Evolutionary conservation across 2,888 invertebrate species (phyloP).

Genomic region (Caradrina kadenii): DNA sequence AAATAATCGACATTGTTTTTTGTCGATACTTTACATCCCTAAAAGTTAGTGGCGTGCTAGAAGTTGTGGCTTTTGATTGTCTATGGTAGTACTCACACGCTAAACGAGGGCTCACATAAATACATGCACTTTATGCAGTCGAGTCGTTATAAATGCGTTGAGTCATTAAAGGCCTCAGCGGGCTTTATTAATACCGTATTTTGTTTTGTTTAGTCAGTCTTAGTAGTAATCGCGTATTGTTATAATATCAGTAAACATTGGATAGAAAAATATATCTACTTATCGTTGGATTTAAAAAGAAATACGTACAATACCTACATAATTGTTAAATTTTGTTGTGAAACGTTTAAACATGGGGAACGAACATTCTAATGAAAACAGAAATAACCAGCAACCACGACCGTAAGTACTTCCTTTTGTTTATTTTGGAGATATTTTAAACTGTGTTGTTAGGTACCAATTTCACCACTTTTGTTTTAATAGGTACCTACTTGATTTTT

Average conservation of each 20-base stretch:
- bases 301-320: too few relatives aligned
- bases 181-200: constrained; percentile 1
- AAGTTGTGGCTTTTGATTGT: constrained; percentile 13
- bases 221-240: background rate
- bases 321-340: background rate
- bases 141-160: constrained; percentile 2
- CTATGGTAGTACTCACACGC: constrained; percentile 19
- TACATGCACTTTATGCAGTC: constrained; percentile 16
- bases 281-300: too few relatives aligned
- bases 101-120: too few relatives aligned
- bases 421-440: background rate
- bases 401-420: constrained; percentile 11
- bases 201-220: constrained; percentile 13
- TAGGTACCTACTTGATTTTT: too few relatives aligned
- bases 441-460: too few relatives aligned
- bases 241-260: background rate
- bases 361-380: constrained; percentile 28
- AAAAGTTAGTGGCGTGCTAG: background rate
- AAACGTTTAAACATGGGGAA: constrained; percentile 25
- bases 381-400: background rate
- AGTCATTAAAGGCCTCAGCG: background rate
- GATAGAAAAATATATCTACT: background rate
- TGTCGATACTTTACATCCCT: constrained; percentile 28
- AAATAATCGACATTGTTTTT: background rate
- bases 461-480: background rate